Evolutionary conservation across 2,888 invertebrate genomes (phyloP).

Genomic region (Tribolium freemani): DNA sequence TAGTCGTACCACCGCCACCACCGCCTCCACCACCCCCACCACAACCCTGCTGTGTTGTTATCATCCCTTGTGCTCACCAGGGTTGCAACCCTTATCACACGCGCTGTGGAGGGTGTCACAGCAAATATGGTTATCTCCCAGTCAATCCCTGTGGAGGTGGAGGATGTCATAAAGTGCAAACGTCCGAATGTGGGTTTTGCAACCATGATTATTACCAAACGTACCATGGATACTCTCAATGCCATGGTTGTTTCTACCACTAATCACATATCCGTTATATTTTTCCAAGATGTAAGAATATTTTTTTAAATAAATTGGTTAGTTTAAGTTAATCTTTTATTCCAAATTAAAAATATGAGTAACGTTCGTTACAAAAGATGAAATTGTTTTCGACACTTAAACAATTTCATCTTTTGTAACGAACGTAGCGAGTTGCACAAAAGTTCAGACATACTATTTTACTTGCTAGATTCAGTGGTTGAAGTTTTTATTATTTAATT

Average conservation of each 20-base stretch:
- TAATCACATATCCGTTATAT: not conserved
- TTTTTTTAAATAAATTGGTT: not conserved
- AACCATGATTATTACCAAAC: not conserved
- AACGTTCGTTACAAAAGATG: too few species aligned
- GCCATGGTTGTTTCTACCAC: conserved; percentile 19
- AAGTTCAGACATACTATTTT: too few species aligned
- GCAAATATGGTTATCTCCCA: conserved; percentile 16
- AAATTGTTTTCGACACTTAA: too few species aligned
- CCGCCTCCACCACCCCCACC: conserved; percentile 19
- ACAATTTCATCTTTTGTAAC: too few species aligned
- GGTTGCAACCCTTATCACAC: conserved; percentile 26
- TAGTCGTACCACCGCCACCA: conserved; percentile 6
- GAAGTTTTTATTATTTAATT: too few species aligned
- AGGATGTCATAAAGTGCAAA: conserved; percentile 41
- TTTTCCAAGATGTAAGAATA: not conserved
- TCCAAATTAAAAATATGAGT: not conserved
- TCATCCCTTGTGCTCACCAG: conserved; percentile 24
- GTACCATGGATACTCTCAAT: not conserved
- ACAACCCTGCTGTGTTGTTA: conserved; percentile 28
- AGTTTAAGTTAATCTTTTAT: not conserved
- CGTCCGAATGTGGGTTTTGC: not conserved
- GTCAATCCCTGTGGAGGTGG: conserved; percentile 12
- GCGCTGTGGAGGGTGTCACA: conserved; percentile 1
- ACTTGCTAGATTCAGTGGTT: too few species aligned
- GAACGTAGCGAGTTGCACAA: too few species aligned